Conservation (phyloP, 2,888 invertebrate species). For the Eurois occulta region DNA sequence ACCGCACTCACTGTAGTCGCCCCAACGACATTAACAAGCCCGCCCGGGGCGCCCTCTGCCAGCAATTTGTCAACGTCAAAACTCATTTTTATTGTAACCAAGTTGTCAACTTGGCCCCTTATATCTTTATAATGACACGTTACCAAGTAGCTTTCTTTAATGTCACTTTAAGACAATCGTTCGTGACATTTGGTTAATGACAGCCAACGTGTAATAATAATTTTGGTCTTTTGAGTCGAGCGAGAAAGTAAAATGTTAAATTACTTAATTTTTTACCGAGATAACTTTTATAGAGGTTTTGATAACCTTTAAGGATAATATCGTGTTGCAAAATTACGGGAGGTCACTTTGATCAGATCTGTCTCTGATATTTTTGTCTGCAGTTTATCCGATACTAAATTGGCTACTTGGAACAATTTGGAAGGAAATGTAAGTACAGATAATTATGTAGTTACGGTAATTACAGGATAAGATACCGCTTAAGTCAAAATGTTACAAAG, state of each 20-base stretch:
- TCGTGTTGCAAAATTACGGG: constrained; percentile 46
- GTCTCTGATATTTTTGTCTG: constrained; percentile 46
- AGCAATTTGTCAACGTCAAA: constrained; percentile 83
- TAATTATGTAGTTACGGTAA: constrained; percentile 30
- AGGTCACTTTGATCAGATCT: constrained; percentile 49
- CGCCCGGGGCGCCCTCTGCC: constrained; percentile 73
- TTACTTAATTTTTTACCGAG: constrained; percentile 58
- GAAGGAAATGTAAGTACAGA: constrained; percentile 18
- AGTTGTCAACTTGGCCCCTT: constrained; percentile 81
- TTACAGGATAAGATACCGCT: constrained; percentile 23
- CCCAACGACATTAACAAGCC: constrained; percentile 72
- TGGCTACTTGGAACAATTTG: constrained; percentile 8
- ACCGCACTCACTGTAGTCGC: constrained; percentile 59
- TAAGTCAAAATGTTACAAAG: constrained; percentile 20
- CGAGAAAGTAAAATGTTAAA: constrained; percentile 58
- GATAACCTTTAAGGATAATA: constrained; percentile 57
- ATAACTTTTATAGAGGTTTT: constrained; percentile 35
- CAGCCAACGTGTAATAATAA: constrained; percentile 59
- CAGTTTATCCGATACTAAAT: constrained; percentile 31
- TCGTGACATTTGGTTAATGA: constrained; percentile 67
- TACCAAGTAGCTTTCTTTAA: constrained; percentile 70
- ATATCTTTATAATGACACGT: constrained; percentile 80
- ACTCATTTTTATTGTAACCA: constrained; percentile 82
- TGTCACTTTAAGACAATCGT: constrained; percentile 67
- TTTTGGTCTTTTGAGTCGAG: constrained; percentile 58